These are phyloP conservation scores for Drosophila eugracilis DNA, from an alignment of 1,140 invertebrate species.

Conservation along the genomic window DNA sequence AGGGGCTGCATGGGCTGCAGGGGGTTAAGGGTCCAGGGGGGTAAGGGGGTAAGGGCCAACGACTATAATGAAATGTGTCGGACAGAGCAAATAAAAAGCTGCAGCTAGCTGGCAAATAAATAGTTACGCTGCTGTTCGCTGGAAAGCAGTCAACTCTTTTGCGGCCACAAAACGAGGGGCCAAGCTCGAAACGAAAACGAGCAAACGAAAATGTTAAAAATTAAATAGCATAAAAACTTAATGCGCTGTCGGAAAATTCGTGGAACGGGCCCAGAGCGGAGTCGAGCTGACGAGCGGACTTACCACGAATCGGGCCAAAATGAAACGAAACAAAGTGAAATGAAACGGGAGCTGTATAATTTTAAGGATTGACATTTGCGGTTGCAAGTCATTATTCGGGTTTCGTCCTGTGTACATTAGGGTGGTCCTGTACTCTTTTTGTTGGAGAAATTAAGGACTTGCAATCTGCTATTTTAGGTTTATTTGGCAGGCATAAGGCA, in stretches of 20 bases:
- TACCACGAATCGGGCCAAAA: conserved; percentile 37
- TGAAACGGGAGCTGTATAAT: conserved; percentile 72
- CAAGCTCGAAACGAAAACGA: conserved; percentile 6
- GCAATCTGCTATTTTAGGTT: neutral
- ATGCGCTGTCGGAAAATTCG: conserved; percentile 77
- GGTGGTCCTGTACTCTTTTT: neutral
- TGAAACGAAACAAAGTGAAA: conserved; percentile 42
- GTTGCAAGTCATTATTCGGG: conserved; percentile 78
- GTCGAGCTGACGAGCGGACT: conserved; percentile 10
- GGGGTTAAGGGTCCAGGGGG: neutral
- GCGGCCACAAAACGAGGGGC: conserved; percentile 59
- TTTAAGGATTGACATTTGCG: conserved; percentile 83
- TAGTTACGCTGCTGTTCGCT: conserved; percentile 70
- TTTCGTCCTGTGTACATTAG: conserved; percentile 30
- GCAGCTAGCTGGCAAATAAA: conserved; percentile 67
- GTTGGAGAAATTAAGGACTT: neutral
- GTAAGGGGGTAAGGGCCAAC: neutral
- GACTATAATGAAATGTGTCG: conserved; percentile 77
- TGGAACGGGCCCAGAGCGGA: conserved; percentile 38
- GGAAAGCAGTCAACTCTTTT: conserved; percentile 75
- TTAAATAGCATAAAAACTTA: conserved; percentile 83
- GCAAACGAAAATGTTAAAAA: conserved; percentile 67
- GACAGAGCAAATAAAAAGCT: conserved; percentile 74
- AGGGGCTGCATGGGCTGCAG: neutral
- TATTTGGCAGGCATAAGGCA: no score